Conservation (phyloP, 2,113 vertebrate genomes). For the Syngnathoides biaculeatus region DNA sequence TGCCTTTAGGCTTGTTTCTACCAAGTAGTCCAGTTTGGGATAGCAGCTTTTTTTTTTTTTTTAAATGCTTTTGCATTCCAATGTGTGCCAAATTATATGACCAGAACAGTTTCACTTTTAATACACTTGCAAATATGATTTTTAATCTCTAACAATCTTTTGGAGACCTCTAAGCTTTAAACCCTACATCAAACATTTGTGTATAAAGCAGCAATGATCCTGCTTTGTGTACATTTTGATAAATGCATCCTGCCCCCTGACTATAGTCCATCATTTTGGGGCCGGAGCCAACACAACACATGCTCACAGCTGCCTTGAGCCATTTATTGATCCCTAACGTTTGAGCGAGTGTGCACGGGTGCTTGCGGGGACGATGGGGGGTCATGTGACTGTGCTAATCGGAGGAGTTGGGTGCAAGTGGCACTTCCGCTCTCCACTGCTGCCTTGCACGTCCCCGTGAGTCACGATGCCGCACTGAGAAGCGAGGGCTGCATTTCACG, state of each 20-base stretch:
- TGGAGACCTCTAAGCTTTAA: background rate
- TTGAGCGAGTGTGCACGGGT: constrained; percentile 18
- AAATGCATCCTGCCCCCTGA: constrained; percentile 3
- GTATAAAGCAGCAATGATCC: background rate
- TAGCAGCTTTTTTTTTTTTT: too few relatives aligned
- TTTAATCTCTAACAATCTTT: background rate
- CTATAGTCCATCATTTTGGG: constrained; percentile 11
- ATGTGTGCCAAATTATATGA: background rate
- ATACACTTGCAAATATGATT: background rate
- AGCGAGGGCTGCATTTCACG: background rate
- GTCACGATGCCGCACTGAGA: constrained; percentile 18
- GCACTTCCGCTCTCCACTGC: constrained; percentile 20
- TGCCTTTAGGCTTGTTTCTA: background rate
- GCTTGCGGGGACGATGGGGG: constrained; percentile 10
- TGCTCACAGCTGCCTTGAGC: constrained; percentile 13
- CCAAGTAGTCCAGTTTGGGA: background rate
- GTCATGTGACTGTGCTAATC: constrained; percentile 32
- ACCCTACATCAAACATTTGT: background rate
- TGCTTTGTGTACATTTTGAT: constrained; percentile 6
- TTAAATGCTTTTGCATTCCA: too few relatives aligned
- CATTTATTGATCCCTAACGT: constrained; percentile 39
- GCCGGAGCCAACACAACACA: constrained; percentile 4
- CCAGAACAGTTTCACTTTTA: background rate
- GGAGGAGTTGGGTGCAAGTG: constrained; percentile 29
- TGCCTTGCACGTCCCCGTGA: constrained; percentile 23